Evolutionary conservation across 2,888 invertebrate genomes (phyloP).

Genomic region (Oscheius sp.): DNA sequence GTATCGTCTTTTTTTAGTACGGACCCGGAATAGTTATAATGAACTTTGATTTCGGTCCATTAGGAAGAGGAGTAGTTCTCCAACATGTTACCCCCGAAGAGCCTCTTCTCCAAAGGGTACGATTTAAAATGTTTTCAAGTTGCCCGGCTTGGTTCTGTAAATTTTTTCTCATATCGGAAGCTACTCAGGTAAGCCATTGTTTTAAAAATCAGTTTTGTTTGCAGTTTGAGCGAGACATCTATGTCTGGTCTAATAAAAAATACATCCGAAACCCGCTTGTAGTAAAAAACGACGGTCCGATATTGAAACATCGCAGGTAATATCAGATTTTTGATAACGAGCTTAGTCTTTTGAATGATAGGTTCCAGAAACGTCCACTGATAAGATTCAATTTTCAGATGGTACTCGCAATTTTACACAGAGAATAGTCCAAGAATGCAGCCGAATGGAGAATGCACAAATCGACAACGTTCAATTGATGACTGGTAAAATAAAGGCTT

Average conservation of each 20-base stretch:
- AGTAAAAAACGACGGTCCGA: constrained; percentile 80
- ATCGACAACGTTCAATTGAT: constrained; percentile 46
- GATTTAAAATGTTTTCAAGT: constrained; percentile 82
- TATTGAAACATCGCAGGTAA: constrained; percentile 74
- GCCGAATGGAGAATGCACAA: constrained; percentile 52
- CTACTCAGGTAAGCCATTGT: constrained; percentile 71
- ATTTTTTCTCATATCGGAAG: constrained; percentile 79
- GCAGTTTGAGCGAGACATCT: constrained; percentile 84
- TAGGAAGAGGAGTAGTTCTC: constrained; percentile 76
- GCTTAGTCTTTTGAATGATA: not conserved
- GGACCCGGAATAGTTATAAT: constrained; percentile 84
- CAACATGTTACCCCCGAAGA: constrained; percentile 84
- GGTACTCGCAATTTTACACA: constrained; percentile 88
- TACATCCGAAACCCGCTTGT: constrained; percentile 80
- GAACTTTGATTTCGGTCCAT: constrained; percentile 74
- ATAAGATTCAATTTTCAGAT: constrained; percentile 70
- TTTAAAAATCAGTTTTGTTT: constrained; percentile 50
- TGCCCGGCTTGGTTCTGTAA: constrained; percentile 78
- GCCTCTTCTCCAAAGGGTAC: constrained; percentile 81
- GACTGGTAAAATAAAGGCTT: constrained; percentile 46
- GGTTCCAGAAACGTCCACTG: not conserved
- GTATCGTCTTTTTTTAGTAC: constrained; percentile 72
- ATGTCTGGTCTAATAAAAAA: constrained; percentile 86
- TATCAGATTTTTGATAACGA: not conserved
- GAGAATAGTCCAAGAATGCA: constrained; percentile 75